Percentiles rank a stretch among this genome's conserved stretches.
Evolutionary conservation across 2,888 invertebrate genomes (phyloP).

Genomic region (Eilema depressum): DNA sequence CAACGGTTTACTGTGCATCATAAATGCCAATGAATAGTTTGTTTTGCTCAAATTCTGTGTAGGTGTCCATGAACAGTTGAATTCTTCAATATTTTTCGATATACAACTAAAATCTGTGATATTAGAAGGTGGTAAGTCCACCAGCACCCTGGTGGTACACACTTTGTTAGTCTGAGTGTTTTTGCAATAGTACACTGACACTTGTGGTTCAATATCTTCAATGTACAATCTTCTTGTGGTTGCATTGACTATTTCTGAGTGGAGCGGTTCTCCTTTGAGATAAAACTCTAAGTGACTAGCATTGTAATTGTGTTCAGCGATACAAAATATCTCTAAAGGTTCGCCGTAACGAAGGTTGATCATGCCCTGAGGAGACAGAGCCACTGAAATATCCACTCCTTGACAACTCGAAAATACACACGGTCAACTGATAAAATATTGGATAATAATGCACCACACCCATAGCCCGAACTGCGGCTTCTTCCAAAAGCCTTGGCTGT

Average conservation of each 20-base stretch:
- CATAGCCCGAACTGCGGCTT: slow-evolving; percentile 69
- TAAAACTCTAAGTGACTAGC: slow-evolving; percentile 80
- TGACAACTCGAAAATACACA: slow-evolving; percentile 72
- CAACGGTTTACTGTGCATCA: slow-evolving; percentile 58
- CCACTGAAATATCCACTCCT: slow-evolving; percentile 65
- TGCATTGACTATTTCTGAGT: slow-evolving; percentile 86
- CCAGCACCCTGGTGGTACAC: slow-evolving; percentile 69
- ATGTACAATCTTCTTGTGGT: slow-evolving; percentile 88
- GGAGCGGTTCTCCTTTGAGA: slow-evolving; percentile 47
- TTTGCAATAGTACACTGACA: slow-evolving; percentile 85
- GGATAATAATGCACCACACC: slow-evolving; percentile 74
- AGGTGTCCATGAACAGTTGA: slow-evolving; percentile 91
- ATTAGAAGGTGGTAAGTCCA: slow-evolving; percentile 87
- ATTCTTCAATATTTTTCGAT: slow-evolving; percentile 90
- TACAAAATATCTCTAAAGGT: slow-evolving; percentile 89
- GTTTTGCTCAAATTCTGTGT: slow-evolving; percentile 77
- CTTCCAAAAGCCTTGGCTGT: slow-evolving; percentile 68
- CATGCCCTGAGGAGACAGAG: slow-evolving; percentile 86
- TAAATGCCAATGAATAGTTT: slow-evolving; percentile 66
- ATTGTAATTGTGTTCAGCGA: slow-evolving; percentile 77
- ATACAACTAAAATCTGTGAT: slow-evolving; percentile 91
- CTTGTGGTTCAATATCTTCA: slow-evolving; percentile 83
- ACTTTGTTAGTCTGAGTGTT: slow-evolving; percentile 65
- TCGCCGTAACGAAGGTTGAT: slow-evolving; percentile 87
- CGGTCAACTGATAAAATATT: slow-evolving; percentile 72